Conservation (phyloP, 2,797 vertebrate genomes). For the Periparus ater region DNA sequence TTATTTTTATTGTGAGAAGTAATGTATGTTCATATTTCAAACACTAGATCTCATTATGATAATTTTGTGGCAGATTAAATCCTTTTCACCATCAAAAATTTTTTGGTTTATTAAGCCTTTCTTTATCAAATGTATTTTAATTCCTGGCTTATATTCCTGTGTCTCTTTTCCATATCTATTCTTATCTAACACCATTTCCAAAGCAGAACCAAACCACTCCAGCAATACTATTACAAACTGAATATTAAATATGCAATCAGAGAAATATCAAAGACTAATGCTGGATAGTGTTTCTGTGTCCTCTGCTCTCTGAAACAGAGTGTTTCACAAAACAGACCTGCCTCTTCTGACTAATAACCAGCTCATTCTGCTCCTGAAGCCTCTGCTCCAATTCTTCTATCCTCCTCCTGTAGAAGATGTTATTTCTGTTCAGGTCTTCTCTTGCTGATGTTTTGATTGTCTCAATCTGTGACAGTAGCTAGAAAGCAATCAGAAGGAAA, state of each 20-base stretch:
- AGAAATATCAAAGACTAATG: neutral
- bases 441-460: conserved; percentile 74
- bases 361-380: conserved; percentile 85
- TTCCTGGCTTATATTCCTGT: neutral
- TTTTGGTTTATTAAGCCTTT: neutral
- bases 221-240: neutral
- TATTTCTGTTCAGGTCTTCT: conserved; percentile 78
- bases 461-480: conserved; percentile 83
- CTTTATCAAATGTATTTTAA: neutral
- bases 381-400: conserved; percentile 82
- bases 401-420: conserved; percentile 75
- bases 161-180: neutral
- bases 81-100: neutral
- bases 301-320: neutral
- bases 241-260: neutral
- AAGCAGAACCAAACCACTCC: neutral
- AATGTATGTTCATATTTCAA: neutral
- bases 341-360: conserved; percentile 80
- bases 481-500: conserved; percentile 10
- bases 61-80: neutral
- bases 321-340: conserved; percentile 77
- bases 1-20: neutral
- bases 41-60: neutral
- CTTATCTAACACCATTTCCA: neutral
- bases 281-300: neutral